phyloP scores from a whole-genome alignment of 37 sponge, comb jelly and placozoan species.

The Chondrilla cf. caribensis region DNA sequence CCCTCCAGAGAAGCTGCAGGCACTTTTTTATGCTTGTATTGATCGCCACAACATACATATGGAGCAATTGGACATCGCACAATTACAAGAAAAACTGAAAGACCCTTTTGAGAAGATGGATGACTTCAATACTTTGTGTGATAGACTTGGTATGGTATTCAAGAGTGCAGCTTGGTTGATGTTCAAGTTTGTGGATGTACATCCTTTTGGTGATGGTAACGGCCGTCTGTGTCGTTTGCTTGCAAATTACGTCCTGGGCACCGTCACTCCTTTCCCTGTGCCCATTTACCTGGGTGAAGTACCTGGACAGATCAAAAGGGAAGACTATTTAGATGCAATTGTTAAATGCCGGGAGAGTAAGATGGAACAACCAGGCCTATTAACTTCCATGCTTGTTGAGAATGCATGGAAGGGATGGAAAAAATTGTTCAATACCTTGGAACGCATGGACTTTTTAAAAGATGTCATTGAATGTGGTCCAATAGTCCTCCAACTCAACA shows the following conservation, averaged over 20 bases:
- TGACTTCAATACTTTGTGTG: background rate
- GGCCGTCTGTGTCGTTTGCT: slow-evolving; percentile 62
- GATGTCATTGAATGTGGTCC: no score
- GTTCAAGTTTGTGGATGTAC: slow-evolving; percentile 54
- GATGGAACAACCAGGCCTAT: slow-evolving; percentile 5
- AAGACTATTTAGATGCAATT: slow-evolving; percentile 54
- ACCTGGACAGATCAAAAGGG: background rate
- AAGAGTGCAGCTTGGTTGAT: slow-evolving; percentile 47
- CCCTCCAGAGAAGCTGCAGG: no score
- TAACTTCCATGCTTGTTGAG: slow-evolving; percentile 48
- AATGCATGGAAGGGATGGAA: slow-evolving; percentile 6
- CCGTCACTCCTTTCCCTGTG: slow-evolving; percentile 60
- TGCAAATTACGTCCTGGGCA: slow-evolving; percentile 38
- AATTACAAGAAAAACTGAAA: no score
- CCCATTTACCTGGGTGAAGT: background rate
- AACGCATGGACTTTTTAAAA: no score
- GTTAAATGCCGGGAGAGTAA: slow-evolving; percentile 38
- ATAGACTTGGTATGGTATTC: background rate
- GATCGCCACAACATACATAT: no score
- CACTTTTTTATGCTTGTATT: no score
- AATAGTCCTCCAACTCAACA: no score
- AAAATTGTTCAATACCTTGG: no score
- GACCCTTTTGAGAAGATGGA: no score
- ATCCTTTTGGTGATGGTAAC: slow-evolving; percentile 73
- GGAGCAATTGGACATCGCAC: no score